Evolutionary conservation across 1,140 invertebrate genomes (phyloP).

Genomic region (Dufourea novaeangliae): DNA sequence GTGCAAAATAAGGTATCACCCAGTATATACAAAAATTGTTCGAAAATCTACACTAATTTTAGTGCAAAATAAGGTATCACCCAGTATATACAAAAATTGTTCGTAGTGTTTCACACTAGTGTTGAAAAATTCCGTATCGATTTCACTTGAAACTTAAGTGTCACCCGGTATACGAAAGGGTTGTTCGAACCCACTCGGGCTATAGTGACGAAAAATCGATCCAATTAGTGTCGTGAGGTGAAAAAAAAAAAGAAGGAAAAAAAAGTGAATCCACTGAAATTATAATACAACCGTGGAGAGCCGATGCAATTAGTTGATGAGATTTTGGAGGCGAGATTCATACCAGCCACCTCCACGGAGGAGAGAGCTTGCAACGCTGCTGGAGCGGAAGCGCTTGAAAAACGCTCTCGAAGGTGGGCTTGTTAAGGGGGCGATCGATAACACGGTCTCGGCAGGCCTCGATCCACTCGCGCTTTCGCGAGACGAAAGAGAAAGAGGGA

Average conservation of each 20-base stretch:
- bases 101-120: too few relatives aligned
- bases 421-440: slow-evolving; percentile 38
- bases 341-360: too few relatives aligned
- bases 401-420: slow-evolving; percentile 38
- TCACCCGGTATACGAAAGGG: not conserved
- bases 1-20: too few relatives aligned
- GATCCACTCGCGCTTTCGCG: slow-evolving; percentile 57
- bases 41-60: too few relatives aligned
- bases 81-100: too few relatives aligned
- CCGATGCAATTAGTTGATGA: slow-evolving; percentile 21
- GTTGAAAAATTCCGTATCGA: too few relatives aligned
- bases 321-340: slow-evolving; percentile 12
- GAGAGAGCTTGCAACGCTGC: slow-evolving; percentile 11
- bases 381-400: slow-evolving; percentile 42
- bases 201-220: not conserved
- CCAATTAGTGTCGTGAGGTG: not conserved
- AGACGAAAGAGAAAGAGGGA: slow-evolving; percentile 49
- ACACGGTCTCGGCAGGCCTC: slow-evolving; percentile 35
- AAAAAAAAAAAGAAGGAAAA: not conserved
- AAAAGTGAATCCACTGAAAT: not conserved
- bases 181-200: not conserved
- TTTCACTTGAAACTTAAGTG: not conserved
- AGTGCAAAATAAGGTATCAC: too few relatives aligned
- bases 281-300: slow-evolving; percentile 10
- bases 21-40: too few relatives aligned